A percentile compares a stretch with the other conserved stretches of the same genome.
These are phyloP conservation scores for Parapsyche elsis DNA, from an alignment of 1,140 invertebrate genomes.

Conservation along the genomic window DNA sequence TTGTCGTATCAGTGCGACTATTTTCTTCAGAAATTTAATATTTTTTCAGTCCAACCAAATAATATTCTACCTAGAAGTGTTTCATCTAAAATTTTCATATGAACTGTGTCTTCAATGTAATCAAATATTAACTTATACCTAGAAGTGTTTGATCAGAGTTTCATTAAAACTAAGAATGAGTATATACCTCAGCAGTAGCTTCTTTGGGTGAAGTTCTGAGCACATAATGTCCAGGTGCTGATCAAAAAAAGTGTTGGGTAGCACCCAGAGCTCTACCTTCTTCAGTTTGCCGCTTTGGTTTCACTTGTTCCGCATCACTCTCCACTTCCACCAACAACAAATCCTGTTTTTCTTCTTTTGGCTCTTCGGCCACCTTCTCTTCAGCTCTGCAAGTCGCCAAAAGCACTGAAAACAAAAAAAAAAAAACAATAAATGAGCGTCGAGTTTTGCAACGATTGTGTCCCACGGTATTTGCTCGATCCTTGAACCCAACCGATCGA, in stretches of 20 bases:
- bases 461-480: constrained; percentile 20
- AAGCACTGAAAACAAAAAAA: constrained; percentile 36
- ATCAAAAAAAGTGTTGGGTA: constrained; percentile 47
- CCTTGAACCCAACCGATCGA: constrained; percentile 28
- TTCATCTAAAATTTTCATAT: too few relatives aligned
- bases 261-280: constrained; percentile 42
- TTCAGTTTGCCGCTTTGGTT: constrained; percentile 47
- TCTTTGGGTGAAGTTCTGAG: constrained; percentile 47
- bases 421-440: background rate
- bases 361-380: constrained; percentile 23
- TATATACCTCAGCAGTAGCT: constrained; percentile 47
- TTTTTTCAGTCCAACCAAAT: too few relatives aligned
- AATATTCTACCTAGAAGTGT: too few relatives aligned
- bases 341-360: constrained; percentile 11
- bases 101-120: too few relatives aligned
- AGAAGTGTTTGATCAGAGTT: too few relatives aligned
- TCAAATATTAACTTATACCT: too few relatives aligned
- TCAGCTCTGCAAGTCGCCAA: constrained; percentile 39
- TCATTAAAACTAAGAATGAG: too few relatives aligned
- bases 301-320: constrained; percentile 15
- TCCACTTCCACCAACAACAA: constrained; percentile 37
- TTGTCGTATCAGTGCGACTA: too few relatives aligned
- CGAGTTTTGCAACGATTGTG: background rate
- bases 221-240: constrained; percentile 50
- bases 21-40: too few relatives aligned